These are phyloP conservation scores for Gymnothorax javanicus DNA, from an alignment of 2,797 vertebrate genomes.

Conservation along the genomic window DNA sequence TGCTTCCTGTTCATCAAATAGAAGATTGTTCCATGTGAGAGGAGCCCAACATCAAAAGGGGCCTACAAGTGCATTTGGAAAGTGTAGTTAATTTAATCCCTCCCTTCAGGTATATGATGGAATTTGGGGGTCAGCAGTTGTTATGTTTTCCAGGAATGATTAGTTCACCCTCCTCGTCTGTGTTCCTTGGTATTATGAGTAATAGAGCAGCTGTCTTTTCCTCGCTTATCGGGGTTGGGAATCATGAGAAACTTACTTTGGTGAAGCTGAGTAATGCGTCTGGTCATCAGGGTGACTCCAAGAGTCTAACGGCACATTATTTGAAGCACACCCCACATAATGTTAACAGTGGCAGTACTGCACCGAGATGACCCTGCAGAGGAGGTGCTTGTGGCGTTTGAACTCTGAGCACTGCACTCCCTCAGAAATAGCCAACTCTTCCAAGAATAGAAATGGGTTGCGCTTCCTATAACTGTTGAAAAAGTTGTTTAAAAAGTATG, in stretches of 20 bases:
- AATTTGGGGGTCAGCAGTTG: background rate
- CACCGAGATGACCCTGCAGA: background rate
- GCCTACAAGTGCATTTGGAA: background rate
- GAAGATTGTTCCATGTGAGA: too few species aligned
- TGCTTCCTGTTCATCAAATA: too few species aligned
- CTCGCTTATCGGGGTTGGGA: background rate
- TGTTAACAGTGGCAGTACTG: background rate
- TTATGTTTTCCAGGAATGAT: background rate
- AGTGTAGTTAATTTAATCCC: background rate
- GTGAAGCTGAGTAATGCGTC: background rate
- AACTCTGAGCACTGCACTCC: background rate
- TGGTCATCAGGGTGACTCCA: background rate
- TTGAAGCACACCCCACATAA: background rate
- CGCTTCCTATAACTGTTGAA: background rate
- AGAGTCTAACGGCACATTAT: background rate
- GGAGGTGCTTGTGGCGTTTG: background rate
- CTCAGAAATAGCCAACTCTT: background rate
- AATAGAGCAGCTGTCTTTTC: background rate
- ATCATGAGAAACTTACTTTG: background rate
- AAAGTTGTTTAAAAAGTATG: background rate
- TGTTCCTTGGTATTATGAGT: conserved; percentile 16
- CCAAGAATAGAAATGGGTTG: background rate
- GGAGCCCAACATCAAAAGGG: too few species aligned
- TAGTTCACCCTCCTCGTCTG: background rate
- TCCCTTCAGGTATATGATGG: background rate